Percentiles rank a stretch among this genome's conserved stretches.
phyloP scores from a whole-genome alignment of 53 echinoderm and acorn worm genomes.

The Echinarachnius parma region DNA sequence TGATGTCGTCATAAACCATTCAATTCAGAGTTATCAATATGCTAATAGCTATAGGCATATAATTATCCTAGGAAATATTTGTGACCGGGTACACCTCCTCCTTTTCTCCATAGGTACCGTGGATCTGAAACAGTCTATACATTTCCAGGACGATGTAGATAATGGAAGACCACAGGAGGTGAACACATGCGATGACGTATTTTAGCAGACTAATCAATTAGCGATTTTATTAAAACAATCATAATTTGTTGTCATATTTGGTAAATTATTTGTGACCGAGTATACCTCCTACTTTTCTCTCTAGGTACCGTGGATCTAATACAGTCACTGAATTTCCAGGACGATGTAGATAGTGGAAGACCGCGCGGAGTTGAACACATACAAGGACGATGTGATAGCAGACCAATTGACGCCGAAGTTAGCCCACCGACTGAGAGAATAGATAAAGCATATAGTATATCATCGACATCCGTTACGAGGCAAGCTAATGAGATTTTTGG shows the following conservation, averaged over 20 bases:
- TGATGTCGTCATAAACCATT: slow-evolving; percentile 16
- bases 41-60: too few species aligned
- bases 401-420: slow-evolving; percentile 15
- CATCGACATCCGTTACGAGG: neutral
- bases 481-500: slow-evolving; percentile 34
- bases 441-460: slow-evolving; percentile 23
- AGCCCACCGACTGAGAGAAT: neutral
- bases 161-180: slow-evolving; percentile 25
- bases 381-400: slow-evolving; percentile 6
- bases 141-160: slow-evolving; percentile 5
- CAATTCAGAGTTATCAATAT: too few species aligned
- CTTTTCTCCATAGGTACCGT: too few species aligned
- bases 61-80: too few species aligned
- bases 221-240: too few species aligned
- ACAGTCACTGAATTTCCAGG: slow-evolving; percentile 24
- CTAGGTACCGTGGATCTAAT: slow-evolving; percentile 44
- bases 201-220: slow-evolving; percentile 3
- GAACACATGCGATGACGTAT: neutral
- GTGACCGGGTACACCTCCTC: too few species aligned
- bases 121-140: slow-evolving; percentile 30
- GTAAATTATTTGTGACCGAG: too few species aligned
- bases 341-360: slow-evolving; percentile 8
- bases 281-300: too few species aligned
- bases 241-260: too few species aligned
- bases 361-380: slow-evolving; percentile 4